Evolutionary conservation across 2,797 vertebrate species (phyloP).

Genomic region (Acanthopagrus latus): DNA sequence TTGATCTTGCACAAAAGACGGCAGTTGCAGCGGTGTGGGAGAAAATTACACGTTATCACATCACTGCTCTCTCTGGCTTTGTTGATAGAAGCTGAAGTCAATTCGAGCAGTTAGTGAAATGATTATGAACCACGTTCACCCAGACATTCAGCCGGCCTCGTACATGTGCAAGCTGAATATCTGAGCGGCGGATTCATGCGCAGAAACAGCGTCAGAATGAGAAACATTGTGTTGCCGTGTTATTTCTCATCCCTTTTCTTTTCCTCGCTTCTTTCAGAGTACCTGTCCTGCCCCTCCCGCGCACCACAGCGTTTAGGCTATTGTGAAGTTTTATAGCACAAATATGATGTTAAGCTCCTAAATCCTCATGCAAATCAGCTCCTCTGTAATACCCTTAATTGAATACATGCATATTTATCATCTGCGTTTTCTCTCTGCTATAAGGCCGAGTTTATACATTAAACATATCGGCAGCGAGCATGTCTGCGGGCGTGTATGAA

Average conservation of each 20-base stretch:
- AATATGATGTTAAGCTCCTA: constrained; percentile 87
- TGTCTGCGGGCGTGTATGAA: constrained; percentile 85
- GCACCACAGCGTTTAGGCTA: constrained; percentile 78
- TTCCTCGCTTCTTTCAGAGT: constrained; percentile 2
- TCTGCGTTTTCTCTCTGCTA: constrained; percentile 78
- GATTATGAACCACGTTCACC: constrained; percentile 8
- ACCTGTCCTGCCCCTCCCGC: constrained; percentile 50
- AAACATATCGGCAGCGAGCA: constrained; percentile 85
- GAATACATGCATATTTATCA: constrained; percentile 92
- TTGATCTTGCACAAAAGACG: constrained; percentile 57
- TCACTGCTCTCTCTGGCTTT: constrained; percentile 42
- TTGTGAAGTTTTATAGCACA: constrained; percentile 85
- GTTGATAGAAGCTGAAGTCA: constrained; percentile 39
- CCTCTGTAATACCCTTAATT: constrained; percentile 88
- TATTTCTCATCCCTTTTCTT: constrained; percentile 24
- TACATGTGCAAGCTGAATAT: background rate
- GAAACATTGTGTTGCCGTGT: background rate
- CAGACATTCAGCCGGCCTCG: background rate
- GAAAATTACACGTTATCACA: constrained; percentile 61
- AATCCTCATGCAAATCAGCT: constrained; percentile 87
- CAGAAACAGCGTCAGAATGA: background rate
- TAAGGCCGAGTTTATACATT: constrained; percentile 88
- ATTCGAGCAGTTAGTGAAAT: constrained; percentile 12
- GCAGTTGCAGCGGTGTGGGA: constrained; percentile 42
- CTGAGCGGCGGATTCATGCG: background rate